phyloP scores from a whole-genome alignment of 2,797 vertebrate genomes.

The Propithecus perrieri region DNA sequence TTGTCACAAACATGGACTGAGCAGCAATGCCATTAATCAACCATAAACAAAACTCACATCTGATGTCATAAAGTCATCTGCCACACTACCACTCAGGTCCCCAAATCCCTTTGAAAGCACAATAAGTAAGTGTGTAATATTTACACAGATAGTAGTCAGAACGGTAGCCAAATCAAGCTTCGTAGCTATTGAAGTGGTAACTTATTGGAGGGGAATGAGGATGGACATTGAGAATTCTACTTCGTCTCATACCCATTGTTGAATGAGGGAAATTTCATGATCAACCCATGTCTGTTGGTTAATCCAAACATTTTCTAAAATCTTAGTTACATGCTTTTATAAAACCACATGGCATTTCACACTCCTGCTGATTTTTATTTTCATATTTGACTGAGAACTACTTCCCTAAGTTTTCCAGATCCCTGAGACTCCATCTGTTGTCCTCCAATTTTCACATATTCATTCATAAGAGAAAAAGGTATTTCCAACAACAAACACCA shows the following conservation, averaged over 20 bases:
- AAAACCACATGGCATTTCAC: slow-evolving; percentile 41
- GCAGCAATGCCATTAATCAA: not conserved
- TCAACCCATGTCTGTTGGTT: not conserved
- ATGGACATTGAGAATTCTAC: not conserved
- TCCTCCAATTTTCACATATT: slow-evolving; percentile 31
- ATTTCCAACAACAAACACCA: slow-evolving; percentile 13
- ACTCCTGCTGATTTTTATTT: slow-evolving; percentile 45
- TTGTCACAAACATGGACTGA: not conserved
- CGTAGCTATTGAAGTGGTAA: not conserved
- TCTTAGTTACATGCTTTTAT: slow-evolving; percentile 39
- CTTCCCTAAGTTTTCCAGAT: not conserved
- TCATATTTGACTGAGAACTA: slow-evolving; percentile 48
- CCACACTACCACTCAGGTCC: not conserved
- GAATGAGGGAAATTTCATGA: not conserved
- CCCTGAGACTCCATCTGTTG: slow-evolving; percentile 34
- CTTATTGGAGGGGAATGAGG: not conserved
- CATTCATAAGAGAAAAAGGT: slow-evolving; percentile 53
- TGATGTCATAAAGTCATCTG: not conserved
- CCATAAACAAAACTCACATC: slow-evolving; percentile 11
- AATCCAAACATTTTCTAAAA: slow-evolving; percentile 46
- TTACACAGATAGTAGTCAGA: not conserved
- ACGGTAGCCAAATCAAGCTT: not conserved
- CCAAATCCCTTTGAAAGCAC: not conserved
- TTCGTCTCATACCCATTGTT: not conserved
- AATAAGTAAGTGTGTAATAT: not conserved